These are phyloP conservation scores for Therioaphis trifolii DNA, from an alignment of 2,888 invertebrate species.

Conservation along the genomic window DNA sequence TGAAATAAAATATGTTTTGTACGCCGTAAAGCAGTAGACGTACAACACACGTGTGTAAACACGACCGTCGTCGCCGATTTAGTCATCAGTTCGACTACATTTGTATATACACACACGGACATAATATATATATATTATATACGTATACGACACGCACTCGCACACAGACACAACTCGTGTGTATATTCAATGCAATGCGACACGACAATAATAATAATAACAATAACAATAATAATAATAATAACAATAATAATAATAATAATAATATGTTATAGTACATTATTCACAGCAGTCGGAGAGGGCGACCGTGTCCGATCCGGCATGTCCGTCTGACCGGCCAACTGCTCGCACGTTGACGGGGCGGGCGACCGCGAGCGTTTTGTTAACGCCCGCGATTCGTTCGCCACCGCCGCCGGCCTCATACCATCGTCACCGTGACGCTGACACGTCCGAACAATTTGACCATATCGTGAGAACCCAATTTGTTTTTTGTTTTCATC, in stretches of 20 bases:
- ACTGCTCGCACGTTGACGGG: background rate
- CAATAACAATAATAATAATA: background rate
- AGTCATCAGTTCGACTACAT: constrained; percentile 28
- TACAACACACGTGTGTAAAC: constrained; percentile 41
- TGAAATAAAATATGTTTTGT: background rate
- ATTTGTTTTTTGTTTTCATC: constrained; percentile 31
- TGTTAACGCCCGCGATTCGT: constrained; percentile 55
- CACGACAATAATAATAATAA: background rate
- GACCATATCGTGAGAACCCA: constrained; percentile 61
- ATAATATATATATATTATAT: background rate
- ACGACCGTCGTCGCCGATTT: constrained; percentile 23
- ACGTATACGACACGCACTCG: background rate
- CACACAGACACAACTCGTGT: background rate
- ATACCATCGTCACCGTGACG: constrained; percentile 50
- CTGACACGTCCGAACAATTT: constrained; percentile 61
- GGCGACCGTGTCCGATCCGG: constrained; percentile 56
- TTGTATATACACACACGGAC: background rate
- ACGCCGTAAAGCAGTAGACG: background rate
- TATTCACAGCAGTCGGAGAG: constrained; percentile 2
- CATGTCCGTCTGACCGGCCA: constrained; percentile 31
- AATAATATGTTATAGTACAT: background rate
- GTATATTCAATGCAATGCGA: background rate
- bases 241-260: background rate
- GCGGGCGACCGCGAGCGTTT: constrained; percentile 42
- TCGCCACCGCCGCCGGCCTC: constrained; percentile 27